These are phyloP conservation scores for Perdita meconis DNA, from an alignment of 2,888 invertebrate species.

Conservation along the genomic window DNA sequence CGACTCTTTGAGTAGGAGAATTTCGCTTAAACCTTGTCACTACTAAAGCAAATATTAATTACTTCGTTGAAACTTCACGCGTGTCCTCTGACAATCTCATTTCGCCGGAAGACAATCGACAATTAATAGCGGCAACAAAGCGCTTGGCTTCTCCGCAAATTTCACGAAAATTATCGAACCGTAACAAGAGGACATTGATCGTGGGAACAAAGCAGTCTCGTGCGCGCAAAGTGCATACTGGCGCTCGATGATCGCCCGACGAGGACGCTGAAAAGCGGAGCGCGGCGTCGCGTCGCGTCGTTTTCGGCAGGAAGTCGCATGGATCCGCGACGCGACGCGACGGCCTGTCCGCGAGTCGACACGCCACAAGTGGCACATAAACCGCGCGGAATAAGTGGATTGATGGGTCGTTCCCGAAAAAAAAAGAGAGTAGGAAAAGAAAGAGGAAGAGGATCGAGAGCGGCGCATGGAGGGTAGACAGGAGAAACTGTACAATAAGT, in stretches of 20 bases:
- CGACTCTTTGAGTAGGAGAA: no score
- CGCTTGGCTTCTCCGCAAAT: slow-evolving; percentile 26
- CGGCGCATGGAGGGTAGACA: slow-evolving; percentile 46
- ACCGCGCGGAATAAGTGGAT: slow-evolving; percentile 79
- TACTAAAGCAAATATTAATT: not conserved
- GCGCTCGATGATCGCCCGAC: slow-evolving; percentile 21
- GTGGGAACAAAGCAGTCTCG: slow-evolving; percentile 21
- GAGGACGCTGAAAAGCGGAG: slow-evolving; percentile 24
- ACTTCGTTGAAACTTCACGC: not conserved
- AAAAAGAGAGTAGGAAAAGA: slow-evolving; percentile 32
- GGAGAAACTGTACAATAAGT: slow-evolving; percentile 79
- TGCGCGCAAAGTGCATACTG: slow-evolving; percentile 15
- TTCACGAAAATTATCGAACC: slow-evolving; percentile 49
- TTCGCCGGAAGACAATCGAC: slow-evolving; percentile 38
- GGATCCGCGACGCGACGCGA: not conserved
- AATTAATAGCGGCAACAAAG: slow-evolving; percentile 21
- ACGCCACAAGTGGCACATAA: slow-evolving; percentile 82
- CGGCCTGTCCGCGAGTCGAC: slow-evolving; percentile 29
- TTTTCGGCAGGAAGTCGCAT: not conserved
- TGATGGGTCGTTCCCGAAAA: slow-evolving; percentile 75
- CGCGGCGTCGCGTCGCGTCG: slow-evolving; percentile 7
- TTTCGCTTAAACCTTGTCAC: not conserved
- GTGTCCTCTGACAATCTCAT: slow-evolving; percentile 31
- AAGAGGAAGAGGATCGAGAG: slow-evolving; percentile 42
- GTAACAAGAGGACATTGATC: slow-evolving; percentile 11